A percentile compares a stretch with the other conserved stretches of the same genome.
phyloP scores from a whole-genome alignment of 2,888 invertebrate genomes.

The Caenorhabditis imperialis region DNA sequence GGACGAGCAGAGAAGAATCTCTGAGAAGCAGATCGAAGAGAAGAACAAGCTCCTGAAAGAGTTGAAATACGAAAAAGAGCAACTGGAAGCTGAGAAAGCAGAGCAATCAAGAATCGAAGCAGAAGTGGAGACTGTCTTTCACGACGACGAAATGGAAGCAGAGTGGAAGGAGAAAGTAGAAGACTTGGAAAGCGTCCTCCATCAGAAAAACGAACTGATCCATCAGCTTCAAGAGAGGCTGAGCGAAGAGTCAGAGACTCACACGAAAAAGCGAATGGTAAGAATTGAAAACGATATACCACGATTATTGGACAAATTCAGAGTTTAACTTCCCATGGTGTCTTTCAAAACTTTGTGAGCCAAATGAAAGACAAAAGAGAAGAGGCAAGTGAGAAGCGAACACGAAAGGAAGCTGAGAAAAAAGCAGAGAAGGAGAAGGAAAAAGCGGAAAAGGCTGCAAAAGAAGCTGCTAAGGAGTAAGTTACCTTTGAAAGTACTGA shows the following conservation, averaged over 20 bases:
- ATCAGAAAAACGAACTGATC: slow-evolving; percentile 60
- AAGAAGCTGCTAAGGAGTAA: slow-evolving; percentile 66
- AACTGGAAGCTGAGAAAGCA: slow-evolving; percentile 22
- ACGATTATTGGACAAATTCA: slow-evolving; percentile 20
- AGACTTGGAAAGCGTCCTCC: slow-evolving; percentile 60
- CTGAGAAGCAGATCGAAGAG: slow-evolving; percentile 13
- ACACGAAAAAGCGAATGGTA: slow-evolving; percentile 66
- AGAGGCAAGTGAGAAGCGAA: slow-evolving; percentile 60
- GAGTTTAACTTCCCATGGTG: slow-evolving; percentile 62
- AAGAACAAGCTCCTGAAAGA: slow-evolving; percentile 29
- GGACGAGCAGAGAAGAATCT: slow-evolving; percentile 19
- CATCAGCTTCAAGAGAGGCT: slow-evolving; percentile 62
- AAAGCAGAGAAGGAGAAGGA: slow-evolving; percentile 62
- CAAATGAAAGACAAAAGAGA: slow-evolving; percentile 65
- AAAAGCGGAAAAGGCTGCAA: slow-evolving; percentile 61
- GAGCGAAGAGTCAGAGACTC: slow-evolving; percentile 58
- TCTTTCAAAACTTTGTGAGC: slow-evolving; percentile 69
- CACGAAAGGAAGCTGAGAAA: slow-evolving; percentile 65
- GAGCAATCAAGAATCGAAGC: slow-evolving; percentile 29
- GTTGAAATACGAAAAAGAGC: slow-evolving; percentile 28
- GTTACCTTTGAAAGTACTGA: slow-evolving; percentile 14
- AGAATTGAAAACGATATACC: neutral
- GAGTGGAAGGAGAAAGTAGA: slow-evolving; percentile 56
- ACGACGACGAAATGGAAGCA: slow-evolving; percentile 51
- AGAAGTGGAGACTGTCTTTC: slow-evolving; percentile 40